Base-by-base conservation (phyloP, 2,888 invertebrate species). In the Diadromus collaris region DNA sequence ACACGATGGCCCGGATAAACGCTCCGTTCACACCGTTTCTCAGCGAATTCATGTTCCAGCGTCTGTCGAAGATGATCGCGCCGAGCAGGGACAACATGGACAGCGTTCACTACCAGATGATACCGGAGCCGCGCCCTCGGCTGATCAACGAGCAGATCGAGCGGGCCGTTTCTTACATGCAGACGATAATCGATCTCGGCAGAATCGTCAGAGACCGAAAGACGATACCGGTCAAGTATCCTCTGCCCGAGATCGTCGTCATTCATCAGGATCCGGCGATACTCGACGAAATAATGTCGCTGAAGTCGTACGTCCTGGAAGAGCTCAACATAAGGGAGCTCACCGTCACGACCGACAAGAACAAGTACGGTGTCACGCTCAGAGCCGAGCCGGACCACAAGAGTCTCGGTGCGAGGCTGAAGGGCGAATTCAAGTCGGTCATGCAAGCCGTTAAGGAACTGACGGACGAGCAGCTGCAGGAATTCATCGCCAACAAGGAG, bases 1-100 rank as follows among this genome's bases (percentile, higher is more conserved):
- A 95, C 87, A 95, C 96, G 69, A 97, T 99, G 94, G 94, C 95
- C 0, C 94, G 96, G 85, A 95, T 99, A 86, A 99, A 99, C 97
- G 97, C 99, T 1, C 98, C 99, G 0, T 99, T 99, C 90, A 98
- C 98, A 0, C 99, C 99, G 0, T 99, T 97, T 91, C 92, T 99
- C 70, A 96, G 98, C 0, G 99, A 99, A 91, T 94, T 95, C 78
- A 98, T 99, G 95, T 99, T 97, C 91, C 97, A 97, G 90, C 95
- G 96, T 75, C 91, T 99, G 81, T 94, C 95, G 48, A 93, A 94
- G 83, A 92, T 97, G 41, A 91, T 95, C 24, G 90, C 92, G 5
- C 91, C 91, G 16, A 89, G 90, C 29, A 91, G 92, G 44, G 91
- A 87, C 19, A 91, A 92, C 79, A 89, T 92, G 34, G 95, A 94